Evolutionary conservation across 2,797 vertebrate species (phyloP), one percentile per base, ranked within the genome.

Genomic region (Sebastes hopkinsi): DNA sequence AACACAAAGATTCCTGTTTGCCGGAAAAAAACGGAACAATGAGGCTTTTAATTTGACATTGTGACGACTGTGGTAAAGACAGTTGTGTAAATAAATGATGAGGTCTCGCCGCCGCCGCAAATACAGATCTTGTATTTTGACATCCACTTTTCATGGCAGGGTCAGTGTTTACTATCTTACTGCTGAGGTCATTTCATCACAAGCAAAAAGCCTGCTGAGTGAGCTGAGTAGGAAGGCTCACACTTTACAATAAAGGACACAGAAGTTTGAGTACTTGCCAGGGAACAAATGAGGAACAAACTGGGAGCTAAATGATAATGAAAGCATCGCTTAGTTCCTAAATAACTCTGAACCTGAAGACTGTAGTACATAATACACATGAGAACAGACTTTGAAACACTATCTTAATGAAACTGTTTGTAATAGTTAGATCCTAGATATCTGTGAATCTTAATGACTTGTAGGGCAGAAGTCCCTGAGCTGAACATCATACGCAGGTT

Each of bases 121-220:
- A 62, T 54, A 71, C 55, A 73, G 10, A 66, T 81, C 46, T 25
- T 70, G 20, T 80, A 82, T 79, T 83, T 87, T 78, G 66, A 87
- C 67, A 59, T 75, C 54, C 9, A 59, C 46, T 56, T 68, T 85
- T 77, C 66, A 59, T 72, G 78, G 18, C 59, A 32, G 27, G 68
- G 25, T 67, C 55, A 25, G 12, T 82, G 81, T 88, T 92, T 93
- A 83, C 87, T 79, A 74, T 87, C 61, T 23, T 75, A n/a, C 75
- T 76, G 62, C 56, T 87, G 85, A 87, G 42, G 69, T 77, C 75
- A 82, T 79, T 50, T 66, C 80, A 83, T 67, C 68, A 84, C 81
- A 83, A 82, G 80, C 72, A 81, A 81, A 46, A 52, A 59, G 66
- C 74, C 71, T 88, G 87, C 66, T 67, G 70, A 76, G 56, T 73